Evolutionary conservation across 2,888 invertebrate species (phyloP).

Genomic region (Deilephila porcellus): DNA sequence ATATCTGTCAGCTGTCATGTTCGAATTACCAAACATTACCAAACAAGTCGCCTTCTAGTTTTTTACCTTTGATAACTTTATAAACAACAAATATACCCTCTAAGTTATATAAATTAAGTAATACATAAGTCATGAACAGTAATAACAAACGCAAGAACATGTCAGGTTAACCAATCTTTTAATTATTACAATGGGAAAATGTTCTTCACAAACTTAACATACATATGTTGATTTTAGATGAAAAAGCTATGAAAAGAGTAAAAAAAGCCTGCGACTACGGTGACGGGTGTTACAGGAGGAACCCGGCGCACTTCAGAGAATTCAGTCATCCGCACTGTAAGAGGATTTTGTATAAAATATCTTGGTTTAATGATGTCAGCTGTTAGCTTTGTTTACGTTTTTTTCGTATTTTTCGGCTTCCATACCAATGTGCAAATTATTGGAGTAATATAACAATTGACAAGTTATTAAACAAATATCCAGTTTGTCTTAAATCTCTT

Average conservation of each 20-base stretch:
- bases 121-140: neutral
- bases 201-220: neutral
- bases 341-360: constrained; percentile 47
- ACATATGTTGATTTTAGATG: constrained; percentile 54
- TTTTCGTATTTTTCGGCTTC: neutral
- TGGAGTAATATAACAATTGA: too few species aligned
- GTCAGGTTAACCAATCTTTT: neutral
- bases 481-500: too few species aligned
- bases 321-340: constrained; percentile 92
- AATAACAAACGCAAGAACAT: constrained; percentile 10
- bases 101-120: neutral
- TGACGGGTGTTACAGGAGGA: constrained; percentile 91
- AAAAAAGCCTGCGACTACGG: constrained; percentile 89
- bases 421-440: too few species aligned
- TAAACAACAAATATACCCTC: too few species aligned
- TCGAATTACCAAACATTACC: too few species aligned
- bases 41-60: too few species aligned
- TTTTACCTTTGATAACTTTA: too few species aligned
- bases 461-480: too few species aligned
- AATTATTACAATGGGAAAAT: neutral
- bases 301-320: constrained; percentile 93
- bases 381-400: constrained; percentile 13
- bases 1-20: too few species aligned
- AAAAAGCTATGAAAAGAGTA: constrained; percentile 57
- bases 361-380: neutral